Conservation (phyloP, 2,797 vertebrate species). For the Enteromius unitaeniatus region DNA sequence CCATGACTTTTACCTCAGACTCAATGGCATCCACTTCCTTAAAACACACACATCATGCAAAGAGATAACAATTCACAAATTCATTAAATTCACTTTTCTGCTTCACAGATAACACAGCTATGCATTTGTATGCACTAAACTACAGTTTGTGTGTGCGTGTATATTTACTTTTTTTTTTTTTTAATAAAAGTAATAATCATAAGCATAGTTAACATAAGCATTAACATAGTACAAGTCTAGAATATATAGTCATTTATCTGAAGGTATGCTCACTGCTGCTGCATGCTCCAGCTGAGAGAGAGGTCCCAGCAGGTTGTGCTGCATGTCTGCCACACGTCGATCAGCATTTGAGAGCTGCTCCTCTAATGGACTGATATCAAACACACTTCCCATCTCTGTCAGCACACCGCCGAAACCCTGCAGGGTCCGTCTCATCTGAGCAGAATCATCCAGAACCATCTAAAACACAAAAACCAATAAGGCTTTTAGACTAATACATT, state of each 20-base stretch:
- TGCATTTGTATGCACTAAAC: neutral
- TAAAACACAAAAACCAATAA: constrained; percentile 59
- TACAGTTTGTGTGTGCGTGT: neutral
- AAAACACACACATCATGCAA: constrained; percentile 1
- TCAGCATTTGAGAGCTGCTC: constrained; percentile 79
- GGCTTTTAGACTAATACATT: neutral
- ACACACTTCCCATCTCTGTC: constrained; percentile 82
- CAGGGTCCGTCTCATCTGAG: constrained; percentile 86
- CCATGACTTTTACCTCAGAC: constrained; percentile 85
- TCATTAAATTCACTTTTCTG: neutral
- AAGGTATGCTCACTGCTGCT: constrained; percentile 81
- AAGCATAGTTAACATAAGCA: neutral
- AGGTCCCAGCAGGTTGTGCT: constrained; percentile 79
- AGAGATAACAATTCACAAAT: neutral
- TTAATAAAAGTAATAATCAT: neutral
- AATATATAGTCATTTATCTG: neutral
- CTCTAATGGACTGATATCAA: constrained; percentile 76
- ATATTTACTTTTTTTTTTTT: no score
- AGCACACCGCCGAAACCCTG: constrained; percentile 79
- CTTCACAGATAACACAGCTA: neutral
- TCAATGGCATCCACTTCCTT: constrained; percentile 91
- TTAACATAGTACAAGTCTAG: neutral
- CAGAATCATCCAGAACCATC: constrained; percentile 89
- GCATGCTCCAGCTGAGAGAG: constrained; percentile 85
- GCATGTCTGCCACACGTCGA: constrained; percentile 77